Evolutionary conservation across 2,888 invertebrate genomes (phyloP).

Genomic region (Pediacus dermestoides): DNA sequence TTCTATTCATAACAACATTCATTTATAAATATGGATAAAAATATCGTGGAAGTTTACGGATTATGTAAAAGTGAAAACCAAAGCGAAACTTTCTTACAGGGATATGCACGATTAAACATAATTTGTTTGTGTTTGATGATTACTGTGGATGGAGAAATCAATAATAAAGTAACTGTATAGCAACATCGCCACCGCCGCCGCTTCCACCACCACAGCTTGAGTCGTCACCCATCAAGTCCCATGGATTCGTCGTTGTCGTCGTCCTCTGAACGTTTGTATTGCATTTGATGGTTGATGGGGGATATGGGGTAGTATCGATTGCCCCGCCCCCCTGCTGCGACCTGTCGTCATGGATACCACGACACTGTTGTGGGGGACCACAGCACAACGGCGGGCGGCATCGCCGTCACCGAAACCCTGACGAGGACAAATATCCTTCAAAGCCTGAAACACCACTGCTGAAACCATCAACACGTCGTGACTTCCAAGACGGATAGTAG

Average conservation of each 20-base stretch:
- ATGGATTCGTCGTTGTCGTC: too few relatives aligned
- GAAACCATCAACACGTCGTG: background rate
- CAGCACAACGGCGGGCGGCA: slow-evolving; percentile 30
- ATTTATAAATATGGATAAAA: too few relatives aligned
- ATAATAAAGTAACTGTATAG: background rate
- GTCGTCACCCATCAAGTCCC: too few relatives aligned
- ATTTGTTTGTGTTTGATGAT: too few relatives aligned
- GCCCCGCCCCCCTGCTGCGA: slow-evolving; percentile 57
- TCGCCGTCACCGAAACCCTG: slow-evolving; percentile 10
- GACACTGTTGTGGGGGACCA: slow-evolving; percentile 48
- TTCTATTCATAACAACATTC: slow-evolving; percentile 4
- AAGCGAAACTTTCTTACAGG: too few relatives aligned
- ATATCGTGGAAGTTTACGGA: too few relatives aligned
- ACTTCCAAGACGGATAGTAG: too few relatives aligned
- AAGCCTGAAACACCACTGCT: background rate
- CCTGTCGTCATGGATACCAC: slow-evolving; percentile 57
- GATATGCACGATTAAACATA: too few relatives aligned
- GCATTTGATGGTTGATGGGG: slow-evolving; percentile 53
- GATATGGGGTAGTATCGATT: slow-evolving; percentile 68
- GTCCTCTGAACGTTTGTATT: slow-evolving; percentile 46
- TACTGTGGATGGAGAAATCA: background rate
- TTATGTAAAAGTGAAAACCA: too few relatives aligned
- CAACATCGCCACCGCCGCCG: slow-evolving; percentile 1
- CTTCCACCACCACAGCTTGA: background rate
- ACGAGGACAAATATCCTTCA: background rate